These are phyloP conservation scores for Leptonema lineaticorne DNA, from an alignment of 1,140 invertebrate genomes.

Conservation along the genomic window DNA sequence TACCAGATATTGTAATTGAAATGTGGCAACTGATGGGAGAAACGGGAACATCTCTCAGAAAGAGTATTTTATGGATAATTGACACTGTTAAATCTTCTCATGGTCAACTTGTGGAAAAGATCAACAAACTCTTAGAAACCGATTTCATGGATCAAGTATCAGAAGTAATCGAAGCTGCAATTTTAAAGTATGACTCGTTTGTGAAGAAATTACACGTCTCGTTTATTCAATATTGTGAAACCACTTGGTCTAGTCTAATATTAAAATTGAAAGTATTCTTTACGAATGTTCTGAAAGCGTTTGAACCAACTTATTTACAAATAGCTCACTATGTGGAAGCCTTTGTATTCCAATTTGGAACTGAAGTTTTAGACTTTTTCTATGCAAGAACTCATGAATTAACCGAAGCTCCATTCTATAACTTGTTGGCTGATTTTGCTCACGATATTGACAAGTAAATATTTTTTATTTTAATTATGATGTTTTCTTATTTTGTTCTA, in stretches of 20 bases:
- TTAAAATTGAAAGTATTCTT: constrained; percentile 65
- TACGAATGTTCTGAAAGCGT: constrained; percentile 66
- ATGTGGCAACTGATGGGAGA: constrained; percentile 82
- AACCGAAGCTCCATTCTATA: constrained; percentile 77
- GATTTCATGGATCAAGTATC: constrained; percentile 70
- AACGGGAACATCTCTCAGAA: constrained; percentile 72
- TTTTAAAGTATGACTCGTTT: constrained; percentile 76
- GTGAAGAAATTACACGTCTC: constrained; percentile 75
- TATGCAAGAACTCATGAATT: constrained; percentile 76
- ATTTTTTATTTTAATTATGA: neutral
- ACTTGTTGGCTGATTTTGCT: constrained; percentile 73
- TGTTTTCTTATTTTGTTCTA: neutral
- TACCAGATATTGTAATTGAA: constrained; percentile 77
- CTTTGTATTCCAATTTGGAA: constrained; percentile 69
- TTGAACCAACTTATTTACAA: constrained; percentile 76
- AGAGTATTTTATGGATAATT: constrained; percentile 72
- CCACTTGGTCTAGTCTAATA: constrained; percentile 67
- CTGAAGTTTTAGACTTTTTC: constrained; percentile 74
- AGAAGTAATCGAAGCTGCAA: constrained; percentile 63
- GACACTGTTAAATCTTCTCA: constrained; percentile 72
- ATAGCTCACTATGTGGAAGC: constrained; percentile 73
- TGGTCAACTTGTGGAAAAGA: constrained; percentile 66
- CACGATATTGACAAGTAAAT: constrained; percentile 70
- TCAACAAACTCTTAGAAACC: constrained; percentile 68
- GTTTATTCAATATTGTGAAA: constrained; percentile 73